Evolutionary conservation across 1,140 invertebrate genomes (phyloP).

Genomic region (Brachionus calyciflorus): DNA sequence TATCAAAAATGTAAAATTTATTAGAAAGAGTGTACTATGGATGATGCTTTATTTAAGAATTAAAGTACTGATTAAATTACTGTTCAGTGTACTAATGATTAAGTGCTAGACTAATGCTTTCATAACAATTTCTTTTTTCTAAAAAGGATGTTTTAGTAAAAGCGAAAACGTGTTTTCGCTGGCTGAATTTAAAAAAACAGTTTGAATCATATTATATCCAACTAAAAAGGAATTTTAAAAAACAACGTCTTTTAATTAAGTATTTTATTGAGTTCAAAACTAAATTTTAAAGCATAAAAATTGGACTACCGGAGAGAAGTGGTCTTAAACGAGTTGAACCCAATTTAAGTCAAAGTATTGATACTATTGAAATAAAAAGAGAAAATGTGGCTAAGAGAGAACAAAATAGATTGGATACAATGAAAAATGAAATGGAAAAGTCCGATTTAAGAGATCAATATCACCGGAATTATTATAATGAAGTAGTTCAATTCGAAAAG

Average conservation of each 20-base stretch:
- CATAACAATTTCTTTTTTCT: no score
- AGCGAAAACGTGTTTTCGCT: no score
- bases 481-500: neutral
- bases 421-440: slow-evolving; percentile 1
- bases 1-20: no score
- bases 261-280: slow-evolving; percentile 15
- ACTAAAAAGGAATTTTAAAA: neutral
- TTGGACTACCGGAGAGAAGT: slow-evolving; percentile 9
- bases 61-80: no score
- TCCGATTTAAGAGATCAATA: slow-evolving; percentile 2
- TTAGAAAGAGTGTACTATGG: no score
- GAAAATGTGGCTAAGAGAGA: neutral
- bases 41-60: no score
- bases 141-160: no score
- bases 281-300: no score
- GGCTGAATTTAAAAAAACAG: no score
- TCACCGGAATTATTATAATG: slow-evolving; percentile 5
- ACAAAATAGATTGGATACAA: neutral
- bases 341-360: neutral
- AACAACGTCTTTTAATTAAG: neutral
- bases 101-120: no score
- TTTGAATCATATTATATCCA: no score
- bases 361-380: neutral
- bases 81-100: no score
- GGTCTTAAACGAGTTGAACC: neutral